A percentile compares a stretch with the other conserved stretches of the same genome.
These are phyloP conservation scores for Tinamus major DNA, from an alignment of 2,797 vertebrate genomes.

Conservation along the genomic window DNA sequence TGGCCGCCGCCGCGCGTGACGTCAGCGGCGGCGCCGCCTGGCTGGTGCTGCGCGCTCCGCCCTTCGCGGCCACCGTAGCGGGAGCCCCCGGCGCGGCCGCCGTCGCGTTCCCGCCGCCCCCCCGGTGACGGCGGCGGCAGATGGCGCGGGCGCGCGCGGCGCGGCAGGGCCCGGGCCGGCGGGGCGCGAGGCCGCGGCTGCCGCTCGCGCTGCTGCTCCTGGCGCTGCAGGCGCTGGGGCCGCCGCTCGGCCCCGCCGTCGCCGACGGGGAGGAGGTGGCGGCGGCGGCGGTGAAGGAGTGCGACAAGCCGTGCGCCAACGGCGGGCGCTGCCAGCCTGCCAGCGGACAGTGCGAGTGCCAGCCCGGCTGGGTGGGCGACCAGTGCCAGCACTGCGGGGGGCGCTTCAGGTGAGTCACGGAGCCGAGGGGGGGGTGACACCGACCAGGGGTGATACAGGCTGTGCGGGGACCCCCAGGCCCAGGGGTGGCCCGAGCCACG, in stretches of 20 bases:
- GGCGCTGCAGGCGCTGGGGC: neutral
- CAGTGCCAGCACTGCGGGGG: slow-evolving; percentile 99
- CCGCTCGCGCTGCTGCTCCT: slow-evolving; percentile 5
- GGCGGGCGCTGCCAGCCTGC: slow-evolving; percentile 87
- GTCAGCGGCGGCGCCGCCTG: neutral
- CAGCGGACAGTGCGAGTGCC: slow-evolving; percentile 89
- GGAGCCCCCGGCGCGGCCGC: neutral
- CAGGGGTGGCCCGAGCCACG: neutral
- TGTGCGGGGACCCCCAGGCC: too few species aligned
- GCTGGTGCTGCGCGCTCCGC: neutral
- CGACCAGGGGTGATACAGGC: too few species aligned
- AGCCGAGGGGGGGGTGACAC: neutral
- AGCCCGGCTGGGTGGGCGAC: slow-evolving; percentile 94
- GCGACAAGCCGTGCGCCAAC: slow-evolving; percentile 93
- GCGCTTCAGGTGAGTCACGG: slow-evolving; percentile 86
- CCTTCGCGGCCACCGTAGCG: slow-evolving; percentile 2
- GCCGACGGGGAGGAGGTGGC: too few species aligned
- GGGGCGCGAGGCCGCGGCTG: slow-evolving; percentile 32
- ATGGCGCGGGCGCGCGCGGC: slow-evolving; percentile 39
- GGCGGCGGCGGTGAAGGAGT: slow-evolving; percentile 86
- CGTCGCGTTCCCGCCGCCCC: neutral
- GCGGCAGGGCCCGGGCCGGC: slow-evolving; percentile 39
- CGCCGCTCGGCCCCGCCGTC: neutral
- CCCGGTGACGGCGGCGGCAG: slow-evolving; percentile 56
- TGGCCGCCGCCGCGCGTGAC: neutral